Evolutionary conservation across 2,113 vertebrate species (phyloP), one percentile per base, ranked within the genome.

Genomic region (Lasiurus cinereus): DNA sequence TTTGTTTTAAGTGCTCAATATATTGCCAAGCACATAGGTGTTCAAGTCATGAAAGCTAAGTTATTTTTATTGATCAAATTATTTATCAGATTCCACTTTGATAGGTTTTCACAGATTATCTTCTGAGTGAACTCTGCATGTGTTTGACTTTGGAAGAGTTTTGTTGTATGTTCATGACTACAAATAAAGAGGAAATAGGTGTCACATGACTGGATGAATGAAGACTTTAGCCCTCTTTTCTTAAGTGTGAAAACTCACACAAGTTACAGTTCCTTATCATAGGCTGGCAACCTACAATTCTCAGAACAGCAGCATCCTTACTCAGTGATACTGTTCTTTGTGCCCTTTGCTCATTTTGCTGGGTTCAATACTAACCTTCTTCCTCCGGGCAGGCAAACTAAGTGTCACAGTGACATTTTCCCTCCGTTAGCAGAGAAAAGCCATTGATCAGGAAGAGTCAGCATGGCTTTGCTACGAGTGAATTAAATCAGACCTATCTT

Each of bases 1-100:
- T 46, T 62, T 77, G 16, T 31, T 77, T 66, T 48, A 33, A 85
- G 33, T 69, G 18, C n/a, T 66, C 4, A 10, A 0, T 52, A 27
- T 2, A 5, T 27, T 87, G 52, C 84, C 48, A 59, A 18, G 8
- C 46, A 77, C 54, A 16, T 74, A 77, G 39, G 76, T 73, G 46
- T 52, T 94, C 77, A 94, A 13, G 56, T 79, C 77, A 48, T 48
- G 56, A 46, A 67, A 84, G 50, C 18, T 66, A 52, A 90, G 27
- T 88, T 74, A 56, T 79, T 86, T 89, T 90, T 83, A 21, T 27
- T 48, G 66, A 50, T 94, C 80, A 43, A 33, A 33, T 90, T 94
- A 27, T 27, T 31, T 74, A 46, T 95, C 84, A 43, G 31, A 33
- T 90, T 94, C 27, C 18, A 33, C 31, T 70, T 31, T 62, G 67